Evolutionary conservation across 2,888 invertebrate genomes (phyloP), one percentile per base, ranked within the genome.

Genomic region (Imbricaverruca yamaguchii): DNA sequence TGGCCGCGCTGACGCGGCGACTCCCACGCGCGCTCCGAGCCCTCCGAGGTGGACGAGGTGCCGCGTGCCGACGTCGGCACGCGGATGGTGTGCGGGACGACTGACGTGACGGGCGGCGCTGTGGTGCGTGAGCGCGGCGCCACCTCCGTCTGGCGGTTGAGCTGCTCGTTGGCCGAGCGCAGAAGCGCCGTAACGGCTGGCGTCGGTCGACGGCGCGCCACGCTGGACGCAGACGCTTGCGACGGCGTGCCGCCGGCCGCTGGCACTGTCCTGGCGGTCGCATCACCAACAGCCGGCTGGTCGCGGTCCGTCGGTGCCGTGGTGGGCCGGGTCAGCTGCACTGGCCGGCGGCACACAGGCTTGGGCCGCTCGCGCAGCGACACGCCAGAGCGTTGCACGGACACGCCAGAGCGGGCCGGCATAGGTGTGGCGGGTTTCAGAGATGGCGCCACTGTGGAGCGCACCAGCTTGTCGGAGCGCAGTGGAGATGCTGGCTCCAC

Each of bases 11-110:
- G 74, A 18, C 74, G 74, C 9, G 74, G 74, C 39, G 74, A 74
- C 9, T 23, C 74, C 74, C 74, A 74, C 53, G 74, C 74, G 18
- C 74, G 74, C 74, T 74, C 74, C 39, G 74, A 74, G 74, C 74
- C 15, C 53, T 53, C 25, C 0, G 74, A 74, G 7, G 53, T 25
- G 7, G 74, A 74, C 18, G 74, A 39, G 15, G 53, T 53, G 18
- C 53, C 25, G 6, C 74, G 39, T 0, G 53, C 74, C 8, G 74
- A 74, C 4, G 74, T 74, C 0, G 74, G 53, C 18, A 23, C 53
- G 53, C 1, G 15, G 0, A 11, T 8, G 18, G 74, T 4, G 11
- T 23, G 18, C 4, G 67, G 25, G 0, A 39, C 39, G 39, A 39
- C 39, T 39, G 39, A 4, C 39, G 39, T 39, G 39, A 39, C 39